Evolutionary conservation across 2,797 vertebrate genomes (phyloP).

Genomic region (Carduelis carduelis): DNA sequence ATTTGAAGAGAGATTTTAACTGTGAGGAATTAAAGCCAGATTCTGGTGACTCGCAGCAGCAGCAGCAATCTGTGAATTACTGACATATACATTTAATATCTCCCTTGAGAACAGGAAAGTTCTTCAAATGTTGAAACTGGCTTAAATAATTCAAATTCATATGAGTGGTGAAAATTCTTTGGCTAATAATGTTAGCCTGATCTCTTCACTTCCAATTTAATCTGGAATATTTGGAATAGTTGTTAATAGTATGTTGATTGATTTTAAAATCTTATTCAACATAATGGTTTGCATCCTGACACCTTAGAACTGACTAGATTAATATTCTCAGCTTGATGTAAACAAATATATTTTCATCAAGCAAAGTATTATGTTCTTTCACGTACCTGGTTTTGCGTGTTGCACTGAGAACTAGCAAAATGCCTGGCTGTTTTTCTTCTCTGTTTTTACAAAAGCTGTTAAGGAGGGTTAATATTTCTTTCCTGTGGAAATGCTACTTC

Average conservation of each 20-base stretch:
- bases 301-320: not conserved
- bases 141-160: slow-evolving; percentile 55
- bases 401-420: not conserved
- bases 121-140: slow-evolving; percentile 60
- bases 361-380: not conserved
- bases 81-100: not conserved
- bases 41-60: slow-evolving; percentile 31
- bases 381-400: not conserved
- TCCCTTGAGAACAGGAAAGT: slow-evolving; percentile 25
- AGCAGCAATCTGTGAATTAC: slow-evolving; percentile 46
- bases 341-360: not conserved
- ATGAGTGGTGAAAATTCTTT: slow-evolving; percentile 49
- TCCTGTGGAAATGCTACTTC: not conserved
- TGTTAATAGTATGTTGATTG: not conserved
- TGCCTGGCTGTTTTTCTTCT: not conserved
- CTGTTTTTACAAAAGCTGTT: not conserved
- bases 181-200: slow-evolving; percentile 29
- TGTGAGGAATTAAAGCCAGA: slow-evolving; percentile 23
- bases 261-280: not conserved
- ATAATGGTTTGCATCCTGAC: not conserved
- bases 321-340: not conserved
- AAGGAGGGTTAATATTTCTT: not conserved
- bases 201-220: slow-evolving; percentile 35
- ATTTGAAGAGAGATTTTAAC: slow-evolving; percentile 23
- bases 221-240: slow-evolving; percentile 15